Evolutionary conservation across 1,140 invertebrate species (phyloP), one percentile per base, ranked within the genome.

Genomic region (Rhizoglyphus robini): DNA sequence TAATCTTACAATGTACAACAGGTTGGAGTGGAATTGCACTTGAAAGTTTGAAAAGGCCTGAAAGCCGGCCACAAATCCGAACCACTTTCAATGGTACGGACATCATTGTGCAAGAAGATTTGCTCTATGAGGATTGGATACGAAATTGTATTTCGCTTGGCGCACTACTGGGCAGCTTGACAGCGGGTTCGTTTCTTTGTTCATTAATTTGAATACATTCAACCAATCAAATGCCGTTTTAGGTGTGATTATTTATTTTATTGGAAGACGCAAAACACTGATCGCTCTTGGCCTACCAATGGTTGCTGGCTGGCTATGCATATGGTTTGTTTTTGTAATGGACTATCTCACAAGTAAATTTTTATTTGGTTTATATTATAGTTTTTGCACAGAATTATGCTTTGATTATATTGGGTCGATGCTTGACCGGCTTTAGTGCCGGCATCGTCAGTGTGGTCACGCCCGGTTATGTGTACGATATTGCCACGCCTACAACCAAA

Each of bases 391-490:
- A 76, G 18, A 79, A 77, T 18, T 76, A 82, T 64, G 51, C 71
- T 0, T 75, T 78, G 15, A 75, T 88, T 23, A 84, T 83, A 70
- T 70, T 81, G 4, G 85, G 83, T 0, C 77, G 85, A 46, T 79
- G 85, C 48, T 73, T 86, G 0, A 81, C 80, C 34, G 86, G 86
- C 1, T 69, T 85, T 48, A 79, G 79, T 41, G 78, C 80, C 65
- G 84, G 84, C 2, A 76, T 84, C 47, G 76, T 79, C 0, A 76
- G 80, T 13, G 82, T 83, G 4, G 77, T 79, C 18, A 77, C 77
- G 11, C 83, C 85, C 1, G 85, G 91, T 63, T 94, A 93, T 76
- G 83, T 93, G 68, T 88, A 87, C 64, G 90, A 95, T 79, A 90
- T 91, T 70, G 86, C 88, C 15, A 83, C 88, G 31, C 86, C 88